Conservation (phyloP, 2,888 invertebrate species). For the Andrena chrysosceles region DNA sequence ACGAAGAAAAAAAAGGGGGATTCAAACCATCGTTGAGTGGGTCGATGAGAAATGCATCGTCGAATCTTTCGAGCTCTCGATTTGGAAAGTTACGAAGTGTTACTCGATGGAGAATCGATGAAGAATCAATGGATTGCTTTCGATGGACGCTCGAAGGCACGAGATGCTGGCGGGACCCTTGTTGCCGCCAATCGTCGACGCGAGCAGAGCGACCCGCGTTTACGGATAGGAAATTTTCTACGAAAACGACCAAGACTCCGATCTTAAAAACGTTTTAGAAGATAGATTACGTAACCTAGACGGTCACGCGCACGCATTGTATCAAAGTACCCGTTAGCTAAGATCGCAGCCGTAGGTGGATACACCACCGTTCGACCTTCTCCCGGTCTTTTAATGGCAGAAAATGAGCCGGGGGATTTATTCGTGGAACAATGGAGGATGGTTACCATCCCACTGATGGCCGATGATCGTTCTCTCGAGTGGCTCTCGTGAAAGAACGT, state of each 20-base stretch:
- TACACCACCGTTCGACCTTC: conserved; percentile 12
- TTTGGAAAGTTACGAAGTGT: not conserved
- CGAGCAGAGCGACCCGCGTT: conserved; percentile 46
- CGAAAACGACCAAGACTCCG: conserved; percentile 72
- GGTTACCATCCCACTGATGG: conserved; percentile 31
- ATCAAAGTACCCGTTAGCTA: conserved; percentile 5
- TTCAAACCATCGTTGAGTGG: conserved; percentile 2
- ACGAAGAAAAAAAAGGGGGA: not conserved
- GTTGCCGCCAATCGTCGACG: conserved; percentile 22
- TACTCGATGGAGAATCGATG: not conserved
- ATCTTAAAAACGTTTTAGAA: conserved; percentile 64
- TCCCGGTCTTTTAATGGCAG: conserved; percentile 13
- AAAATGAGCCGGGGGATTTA: conserved; percentile 40
- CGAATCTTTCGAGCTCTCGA: conserved; percentile 5
- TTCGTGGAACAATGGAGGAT: conserved; percentile 52
- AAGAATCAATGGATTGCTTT: conserved; percentile 5
- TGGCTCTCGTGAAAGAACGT: conserved; percentile 40
- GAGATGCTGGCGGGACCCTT: not conserved
- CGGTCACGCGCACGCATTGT: conserved; percentile 18
- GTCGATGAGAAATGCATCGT: not conserved
- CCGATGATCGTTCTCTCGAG: conserved; percentile 53
- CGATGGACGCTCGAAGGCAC: not conserved
- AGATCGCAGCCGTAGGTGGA: conserved; percentile 23
- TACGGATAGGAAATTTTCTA: conserved; percentile 71
- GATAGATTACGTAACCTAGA: conserved; percentile 51